Percentiles rank a stretch among this genome's conserved stretches.
These are phyloP conservation scores for Gadus macrocephalus DNA, from an alignment of 2,113 vertebrate genomes.

Conservation along the genomic window DNA sequence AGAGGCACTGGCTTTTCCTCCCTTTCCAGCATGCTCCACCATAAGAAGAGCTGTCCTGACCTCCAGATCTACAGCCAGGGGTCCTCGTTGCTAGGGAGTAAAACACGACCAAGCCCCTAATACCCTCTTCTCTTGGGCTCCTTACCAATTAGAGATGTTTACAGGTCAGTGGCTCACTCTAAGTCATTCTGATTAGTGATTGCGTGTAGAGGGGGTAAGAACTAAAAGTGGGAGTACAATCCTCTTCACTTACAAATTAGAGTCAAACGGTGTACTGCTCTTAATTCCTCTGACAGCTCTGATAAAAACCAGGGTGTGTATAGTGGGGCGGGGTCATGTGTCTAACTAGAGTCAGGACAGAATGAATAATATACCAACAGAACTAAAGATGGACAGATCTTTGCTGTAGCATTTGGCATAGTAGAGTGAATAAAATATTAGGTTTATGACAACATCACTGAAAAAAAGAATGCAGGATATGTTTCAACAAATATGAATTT, in stretches of 20 bases:
- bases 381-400: not conserved
- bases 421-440: not conserved
- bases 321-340: slow-evolving; percentile 2
- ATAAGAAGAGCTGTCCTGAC: slow-evolving; percentile 30
- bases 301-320: slow-evolving; percentile 34
- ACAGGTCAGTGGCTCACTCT: slow-evolving; percentile 70
- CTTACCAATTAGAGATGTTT: slow-evolving; percentile 68
- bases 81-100: slow-evolving; percentile 67
- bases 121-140: slow-evolving; percentile 59
- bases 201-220: slow-evolving; percentile 58
- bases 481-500: too few species aligned
- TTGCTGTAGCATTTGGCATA: not conserved
- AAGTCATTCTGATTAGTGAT: slow-evolving; percentile 71
- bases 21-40: not conserved
- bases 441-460: slow-evolving; percentile 17
- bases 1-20: not conserved
- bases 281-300: slow-evolving; percentile 53
- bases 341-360: slow-evolving; percentile 7
- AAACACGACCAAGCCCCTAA: slow-evolving; percentile 59
- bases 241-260: slow-evolving; percentile 61
- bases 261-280: slow-evolving; percentile 46
- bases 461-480: slow-evolving; percentile 33
- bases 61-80: slow-evolving; percentile 46
- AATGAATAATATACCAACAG: not conserved
- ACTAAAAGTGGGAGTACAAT: slow-evolving; percentile 65